These are phyloP conservation scores for Heterotilapia buettikoferi DNA, from an alignment of 2,113 vertebrate species.

Conservation along the genomic window DNA sequence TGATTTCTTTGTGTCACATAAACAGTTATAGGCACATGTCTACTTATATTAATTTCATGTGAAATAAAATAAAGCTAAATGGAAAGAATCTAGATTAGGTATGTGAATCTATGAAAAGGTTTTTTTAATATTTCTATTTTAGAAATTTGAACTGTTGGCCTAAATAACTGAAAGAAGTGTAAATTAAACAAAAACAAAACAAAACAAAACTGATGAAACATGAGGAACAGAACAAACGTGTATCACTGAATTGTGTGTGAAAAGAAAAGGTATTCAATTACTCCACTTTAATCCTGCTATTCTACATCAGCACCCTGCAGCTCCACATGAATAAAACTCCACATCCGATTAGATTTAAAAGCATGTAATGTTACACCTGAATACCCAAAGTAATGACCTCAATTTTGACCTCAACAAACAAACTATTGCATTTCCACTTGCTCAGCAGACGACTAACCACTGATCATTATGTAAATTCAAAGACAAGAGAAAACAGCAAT, in stretches of 20 bases:
- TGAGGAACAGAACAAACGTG: not conserved
- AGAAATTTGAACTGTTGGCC: not conserved
- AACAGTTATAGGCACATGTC: not conserved
- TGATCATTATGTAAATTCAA: constrained; percentile 48
- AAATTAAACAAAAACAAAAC: not conserved
- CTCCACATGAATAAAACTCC: not conserved
- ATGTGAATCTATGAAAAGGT: not conserved
- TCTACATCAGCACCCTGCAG: not conserved
- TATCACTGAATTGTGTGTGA: not conserved
- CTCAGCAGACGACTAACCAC: constrained; percentile 48
- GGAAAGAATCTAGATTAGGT: not conserved
- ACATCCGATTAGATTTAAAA: constrained; percentile 13
- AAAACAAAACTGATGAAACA: not conserved
- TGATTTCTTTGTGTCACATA: not conserved
- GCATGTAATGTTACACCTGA: constrained; percentile 38
- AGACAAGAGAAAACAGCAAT: constrained; percentile 32
- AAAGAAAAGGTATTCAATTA: not conserved
- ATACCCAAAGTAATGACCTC: constrained; percentile 25
- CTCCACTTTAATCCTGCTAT: not conserved
- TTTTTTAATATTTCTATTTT: not conserved
- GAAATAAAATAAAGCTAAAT: not conserved
- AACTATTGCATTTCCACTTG: constrained; percentile 46
- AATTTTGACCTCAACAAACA: constrained; percentile 24
- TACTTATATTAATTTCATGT: not conserved
- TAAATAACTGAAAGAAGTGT: not conserved